These are phyloP conservation scores for Hippolais icterina DNA, from an alignment of 2,113 vertebrate species.

Conservation along the genomic window DNA sequence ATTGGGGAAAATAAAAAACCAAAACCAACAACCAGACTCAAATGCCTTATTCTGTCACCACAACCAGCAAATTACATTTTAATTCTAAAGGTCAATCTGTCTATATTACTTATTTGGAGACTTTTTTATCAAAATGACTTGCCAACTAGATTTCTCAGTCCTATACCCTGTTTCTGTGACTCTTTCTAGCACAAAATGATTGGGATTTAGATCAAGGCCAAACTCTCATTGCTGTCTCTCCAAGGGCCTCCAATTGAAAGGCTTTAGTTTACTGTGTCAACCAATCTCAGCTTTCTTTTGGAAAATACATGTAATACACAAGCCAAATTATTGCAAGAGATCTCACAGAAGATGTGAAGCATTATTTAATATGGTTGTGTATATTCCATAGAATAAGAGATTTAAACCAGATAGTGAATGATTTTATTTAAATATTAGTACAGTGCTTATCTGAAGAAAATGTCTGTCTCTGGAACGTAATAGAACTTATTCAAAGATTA, in stretches of 20 bases:
- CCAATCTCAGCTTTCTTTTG: neutral
- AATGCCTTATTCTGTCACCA: neutral
- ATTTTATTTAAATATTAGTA: constrained; percentile 19
- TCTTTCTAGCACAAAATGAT: neutral
- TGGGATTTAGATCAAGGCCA: neutral
- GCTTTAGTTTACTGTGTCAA: neutral
- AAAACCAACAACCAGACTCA: neutral
- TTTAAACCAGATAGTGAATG: neutral
- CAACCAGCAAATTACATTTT: neutral
- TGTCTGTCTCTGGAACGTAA: neutral
- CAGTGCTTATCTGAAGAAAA: constrained; percentile 9
- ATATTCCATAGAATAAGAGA: neutral
- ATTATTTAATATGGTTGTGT: neutral
- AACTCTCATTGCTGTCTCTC: neutral
- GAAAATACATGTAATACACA: neutral
- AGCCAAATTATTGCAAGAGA: neutral
- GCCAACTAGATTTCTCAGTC: neutral
- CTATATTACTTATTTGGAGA: neutral
- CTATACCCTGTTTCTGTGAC: neutral
- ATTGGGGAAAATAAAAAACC: neutral
- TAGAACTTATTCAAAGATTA: neutral
- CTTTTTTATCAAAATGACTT: neutral
- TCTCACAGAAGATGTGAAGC: neutral
- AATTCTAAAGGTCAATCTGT: neutral
- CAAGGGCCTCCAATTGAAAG: neutral